phyloP scores from a whole-genome alignment of 1,140 invertebrate genomes.

The Agrilus planipennis region DNA sequence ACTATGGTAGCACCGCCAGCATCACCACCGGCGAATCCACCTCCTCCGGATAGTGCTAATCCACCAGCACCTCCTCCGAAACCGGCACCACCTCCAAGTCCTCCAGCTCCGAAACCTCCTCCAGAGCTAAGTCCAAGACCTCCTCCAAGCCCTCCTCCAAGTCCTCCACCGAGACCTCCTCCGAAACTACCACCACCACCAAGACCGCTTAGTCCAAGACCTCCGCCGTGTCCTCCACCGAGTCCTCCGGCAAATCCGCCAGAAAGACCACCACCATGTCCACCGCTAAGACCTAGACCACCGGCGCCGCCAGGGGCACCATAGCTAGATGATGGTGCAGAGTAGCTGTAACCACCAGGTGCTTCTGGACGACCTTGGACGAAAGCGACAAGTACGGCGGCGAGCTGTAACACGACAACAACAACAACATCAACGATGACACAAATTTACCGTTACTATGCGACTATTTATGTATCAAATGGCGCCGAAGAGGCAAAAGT shows the following conservation, averaged over 20 bases:
- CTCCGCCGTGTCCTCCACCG: neutral
- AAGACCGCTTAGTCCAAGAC: slow-evolving; percentile 3
- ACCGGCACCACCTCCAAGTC: slow-evolving; percentile 4
- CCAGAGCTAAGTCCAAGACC: neutral
- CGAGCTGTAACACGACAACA: slow-evolving; percentile 15
- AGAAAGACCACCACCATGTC: neutral
- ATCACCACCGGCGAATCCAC: slow-evolving; percentile 44
- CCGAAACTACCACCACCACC: slow-evolving; percentile 6
- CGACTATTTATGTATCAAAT: neutral
- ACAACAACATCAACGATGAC: slow-evolving; percentile 2
- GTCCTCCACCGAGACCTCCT: neutral
- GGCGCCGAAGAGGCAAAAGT: too few relatives aligned
- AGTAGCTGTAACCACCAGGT: slow-evolving; percentile 26
- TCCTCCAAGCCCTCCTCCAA: neutral
- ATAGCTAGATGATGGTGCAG: slow-evolving; percentile 19
- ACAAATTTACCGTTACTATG: neutral
- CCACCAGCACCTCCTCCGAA: slow-evolving; percentile 9
- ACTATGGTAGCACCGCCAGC: slow-evolving; percentile 27
- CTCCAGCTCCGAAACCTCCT: neutral
- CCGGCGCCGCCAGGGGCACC: slow-evolving; percentile 14
- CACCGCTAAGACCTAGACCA: slow-evolving; percentile 6
- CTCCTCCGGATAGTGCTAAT: slow-evolving; percentile 51
- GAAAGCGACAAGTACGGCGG: slow-evolving; percentile 19
- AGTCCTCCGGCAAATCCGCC: slow-evolving; percentile 2
- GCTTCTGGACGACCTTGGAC: slow-evolving; percentile 25